phyloP scores from a whole-genome alignment of 92 coral and sea anemone genomes.

The Micromussa lordhowensis region DNA sequence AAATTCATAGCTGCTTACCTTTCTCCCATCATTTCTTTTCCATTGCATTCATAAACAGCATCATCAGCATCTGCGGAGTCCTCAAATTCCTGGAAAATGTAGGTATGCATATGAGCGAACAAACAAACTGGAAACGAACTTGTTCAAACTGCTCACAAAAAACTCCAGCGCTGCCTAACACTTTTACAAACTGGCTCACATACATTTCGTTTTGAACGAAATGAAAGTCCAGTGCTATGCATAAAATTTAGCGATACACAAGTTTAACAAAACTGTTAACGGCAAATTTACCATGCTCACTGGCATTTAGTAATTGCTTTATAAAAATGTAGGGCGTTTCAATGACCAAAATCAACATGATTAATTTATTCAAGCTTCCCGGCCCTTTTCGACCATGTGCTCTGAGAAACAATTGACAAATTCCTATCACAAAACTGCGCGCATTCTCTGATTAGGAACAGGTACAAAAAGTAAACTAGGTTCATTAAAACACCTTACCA shows the following conservation, averaged over 20 bases:
- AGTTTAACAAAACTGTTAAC: background rate
- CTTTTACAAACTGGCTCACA: no score
- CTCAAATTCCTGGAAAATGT: constrained; percentile 83
- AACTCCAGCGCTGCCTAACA: no score
- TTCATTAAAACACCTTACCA: constrained; percentile 60
- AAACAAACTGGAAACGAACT: no score
- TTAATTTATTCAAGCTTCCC: constrained; percentile 14
- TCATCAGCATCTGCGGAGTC: constrained; percentile 93
- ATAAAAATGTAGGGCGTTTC: background rate
- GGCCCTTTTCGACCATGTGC: constrained; percentile 21
- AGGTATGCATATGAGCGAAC: no score
- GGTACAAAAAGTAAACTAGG: background rate
- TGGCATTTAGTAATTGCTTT: background rate
- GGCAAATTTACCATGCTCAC: background rate
- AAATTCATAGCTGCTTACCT: constrained; percentile 58
- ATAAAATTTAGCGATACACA: no score
- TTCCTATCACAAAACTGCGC: background rate
- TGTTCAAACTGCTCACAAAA: no score
- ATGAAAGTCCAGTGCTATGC: no score
- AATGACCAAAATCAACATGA: background rate
- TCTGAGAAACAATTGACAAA: background rate
- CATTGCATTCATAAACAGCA: constrained; percentile 94
- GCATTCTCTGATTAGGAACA: no score
- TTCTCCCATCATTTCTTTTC: constrained; percentile 92
- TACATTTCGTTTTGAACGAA: no score